These are phyloP conservation scores for Eira barbara DNA, from an alignment of 2,113 vertebrate genomes.

Conservation along the genomic window DNA sequence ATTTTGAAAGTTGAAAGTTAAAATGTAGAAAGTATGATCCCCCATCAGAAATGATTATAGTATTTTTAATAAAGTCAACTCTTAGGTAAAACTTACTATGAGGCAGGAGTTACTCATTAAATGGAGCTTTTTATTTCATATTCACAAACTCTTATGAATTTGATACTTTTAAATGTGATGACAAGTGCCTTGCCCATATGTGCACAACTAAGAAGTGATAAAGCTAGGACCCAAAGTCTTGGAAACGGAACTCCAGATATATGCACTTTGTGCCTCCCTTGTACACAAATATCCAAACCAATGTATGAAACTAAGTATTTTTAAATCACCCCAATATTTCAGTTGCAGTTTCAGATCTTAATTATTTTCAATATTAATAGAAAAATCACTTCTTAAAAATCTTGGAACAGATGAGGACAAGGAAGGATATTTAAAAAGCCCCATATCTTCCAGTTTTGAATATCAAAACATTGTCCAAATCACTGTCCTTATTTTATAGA, in stretches of 20 bases:
- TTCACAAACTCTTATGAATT: background rate
- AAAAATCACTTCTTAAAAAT: background rate
- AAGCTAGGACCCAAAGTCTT: background rate
- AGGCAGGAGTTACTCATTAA: background rate
- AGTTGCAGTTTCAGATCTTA: background rate
- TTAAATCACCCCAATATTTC: background rate
- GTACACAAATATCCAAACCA: background rate
- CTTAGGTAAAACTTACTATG: background rate
- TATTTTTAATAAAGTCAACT: background rate
- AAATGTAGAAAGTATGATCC: background rate
- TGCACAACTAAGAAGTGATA: background rate
- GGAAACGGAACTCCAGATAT: background rate
- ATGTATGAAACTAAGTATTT: background rate
- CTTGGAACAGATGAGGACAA: background rate
- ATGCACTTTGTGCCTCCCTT: background rate
- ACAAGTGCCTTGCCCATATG: background rate
- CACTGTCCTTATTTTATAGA: background rate
- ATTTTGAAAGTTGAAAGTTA: background rate
- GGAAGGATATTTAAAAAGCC: background rate
- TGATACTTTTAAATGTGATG: background rate
- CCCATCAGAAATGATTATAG: background rate
- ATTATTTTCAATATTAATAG: background rate
- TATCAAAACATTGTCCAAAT: background rate
- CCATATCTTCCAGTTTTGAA: background rate
- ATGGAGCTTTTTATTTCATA: background rate